Conservation (phyloP, 2,797 vertebrate genomes). For the Amniataba percoides region DNA sequence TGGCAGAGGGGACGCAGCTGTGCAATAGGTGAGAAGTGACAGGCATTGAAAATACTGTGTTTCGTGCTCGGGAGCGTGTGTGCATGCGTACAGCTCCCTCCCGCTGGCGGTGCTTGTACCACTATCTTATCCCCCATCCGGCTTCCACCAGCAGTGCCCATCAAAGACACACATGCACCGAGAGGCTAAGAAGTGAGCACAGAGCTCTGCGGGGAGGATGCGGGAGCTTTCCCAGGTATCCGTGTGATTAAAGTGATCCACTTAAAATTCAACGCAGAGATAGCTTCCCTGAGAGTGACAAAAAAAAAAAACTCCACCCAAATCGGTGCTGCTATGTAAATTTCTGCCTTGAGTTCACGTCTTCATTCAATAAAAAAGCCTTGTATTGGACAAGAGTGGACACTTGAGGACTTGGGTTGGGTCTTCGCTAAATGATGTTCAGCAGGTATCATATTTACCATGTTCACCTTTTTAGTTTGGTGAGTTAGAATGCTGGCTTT, state of each 20-base stretch:
- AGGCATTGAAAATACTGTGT: constrained; percentile 37
- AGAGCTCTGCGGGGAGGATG: background rate
- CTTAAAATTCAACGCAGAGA: constrained; percentile 10
- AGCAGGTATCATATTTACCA: background rate
- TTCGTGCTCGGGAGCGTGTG: constrained; percentile 11
- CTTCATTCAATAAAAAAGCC: background rate
- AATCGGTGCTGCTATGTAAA: background rate
- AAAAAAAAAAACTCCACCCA: background rate
- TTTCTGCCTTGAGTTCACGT: background rate
- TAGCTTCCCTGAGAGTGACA: background rate
- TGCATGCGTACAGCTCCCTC: constrained; percentile 13
- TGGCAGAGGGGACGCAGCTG: constrained; percentile 43
- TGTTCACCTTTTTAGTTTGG: background rate
- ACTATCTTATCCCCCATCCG: constrained; percentile 1
- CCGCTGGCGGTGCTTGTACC: constrained; percentile 21
- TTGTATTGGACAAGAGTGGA: background rate
- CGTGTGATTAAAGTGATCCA: constrained; percentile 15
- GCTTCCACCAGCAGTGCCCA: background rate
- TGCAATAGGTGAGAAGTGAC: constrained; percentile 41
- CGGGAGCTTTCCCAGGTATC: background rate
- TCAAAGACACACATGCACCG: constrained; percentile 1
- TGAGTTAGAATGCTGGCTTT: background rate
- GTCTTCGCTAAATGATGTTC: background rate
- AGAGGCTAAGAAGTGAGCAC: background rate
- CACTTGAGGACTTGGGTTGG: background rate